Percentiles rank a stretch among this genome's conserved stretches.
Conservation (phyloP, 2,113 vertebrate genomes). For the Myotis davidii region DNA sequence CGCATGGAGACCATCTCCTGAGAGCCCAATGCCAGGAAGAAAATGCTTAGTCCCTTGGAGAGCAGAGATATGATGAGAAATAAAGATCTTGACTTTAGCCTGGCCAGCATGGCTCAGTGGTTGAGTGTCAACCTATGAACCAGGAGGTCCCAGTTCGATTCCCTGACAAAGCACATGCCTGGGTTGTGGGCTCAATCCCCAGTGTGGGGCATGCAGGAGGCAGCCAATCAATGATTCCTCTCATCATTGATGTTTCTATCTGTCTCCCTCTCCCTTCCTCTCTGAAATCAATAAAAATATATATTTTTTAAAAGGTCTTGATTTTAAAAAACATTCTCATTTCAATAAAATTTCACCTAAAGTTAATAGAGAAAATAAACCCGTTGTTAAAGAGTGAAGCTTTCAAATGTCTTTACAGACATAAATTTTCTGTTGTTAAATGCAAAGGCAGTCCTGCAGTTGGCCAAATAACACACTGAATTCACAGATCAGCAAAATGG, state of each 20-base stretch:
- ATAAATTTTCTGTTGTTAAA: neutral
- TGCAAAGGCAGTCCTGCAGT: neutral
- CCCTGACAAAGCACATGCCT: too few relatives aligned
- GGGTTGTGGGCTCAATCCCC: too few relatives aligned
- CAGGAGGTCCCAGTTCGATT: too few relatives aligned
- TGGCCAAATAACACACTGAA: neutral
- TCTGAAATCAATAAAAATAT: too few relatives aligned
- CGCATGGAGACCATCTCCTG: neutral
- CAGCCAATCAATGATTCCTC: too few relatives aligned
- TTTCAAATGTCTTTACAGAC: neutral
- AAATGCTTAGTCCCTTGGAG: neutral
- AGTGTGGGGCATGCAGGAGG: too few relatives aligned
- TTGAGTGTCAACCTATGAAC: too few relatives aligned
- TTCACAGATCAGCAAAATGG: neutral
- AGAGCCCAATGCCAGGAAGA: neutral
- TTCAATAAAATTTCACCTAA: neutral
- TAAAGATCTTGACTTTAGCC: neutral
- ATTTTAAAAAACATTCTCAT: neutral
- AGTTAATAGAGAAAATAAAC: neutral
- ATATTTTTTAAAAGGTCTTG: neutral
- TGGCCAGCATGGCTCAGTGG: too few relatives aligned
- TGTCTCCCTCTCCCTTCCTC: too few relatives aligned
- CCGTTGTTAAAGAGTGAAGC: neutral
- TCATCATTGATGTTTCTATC: too few relatives aligned
- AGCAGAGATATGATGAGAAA: neutral